phyloP scores from a whole-genome alignment of 2,888 invertebrate species.

The Papilio gigon region DNA sequence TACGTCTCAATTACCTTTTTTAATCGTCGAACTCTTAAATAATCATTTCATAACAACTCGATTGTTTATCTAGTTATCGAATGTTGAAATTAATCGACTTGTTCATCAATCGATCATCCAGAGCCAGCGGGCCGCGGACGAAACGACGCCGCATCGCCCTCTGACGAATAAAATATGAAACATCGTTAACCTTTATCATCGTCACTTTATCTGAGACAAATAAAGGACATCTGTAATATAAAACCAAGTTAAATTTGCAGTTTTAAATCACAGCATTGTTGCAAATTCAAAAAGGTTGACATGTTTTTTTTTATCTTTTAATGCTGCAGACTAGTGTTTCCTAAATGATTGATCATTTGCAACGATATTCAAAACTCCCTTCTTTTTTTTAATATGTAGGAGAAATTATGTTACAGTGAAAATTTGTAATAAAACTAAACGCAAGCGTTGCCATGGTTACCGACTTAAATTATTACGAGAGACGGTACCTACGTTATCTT shows the following conservation, averaged over 20 bases:
- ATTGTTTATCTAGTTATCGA: neutral
- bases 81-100: neutral
- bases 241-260: neutral
- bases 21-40: no score
- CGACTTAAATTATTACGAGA: no score
- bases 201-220: slow-evolving; percentile 3
- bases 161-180: neutral
- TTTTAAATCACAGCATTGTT: neutral
- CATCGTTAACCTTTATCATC: neutral
- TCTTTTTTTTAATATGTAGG: no score
- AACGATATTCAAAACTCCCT: no score
- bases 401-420: no score
- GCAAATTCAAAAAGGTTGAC: neutral
- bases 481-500: no score
- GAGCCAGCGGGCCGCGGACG: neutral
- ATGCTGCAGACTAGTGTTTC: neutral
- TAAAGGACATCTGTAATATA: neutral
- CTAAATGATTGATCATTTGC: neutral
- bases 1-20: no score
- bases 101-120: slow-evolving; percentile 5
- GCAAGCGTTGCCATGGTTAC: no score
- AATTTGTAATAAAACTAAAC: no score
- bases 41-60: no score
- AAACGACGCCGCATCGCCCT: neutral
- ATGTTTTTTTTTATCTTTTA: neutral